Base-by-base conservation (phyloP, 2,888 invertebrate genomes). In the Busseola fusca region DNA sequence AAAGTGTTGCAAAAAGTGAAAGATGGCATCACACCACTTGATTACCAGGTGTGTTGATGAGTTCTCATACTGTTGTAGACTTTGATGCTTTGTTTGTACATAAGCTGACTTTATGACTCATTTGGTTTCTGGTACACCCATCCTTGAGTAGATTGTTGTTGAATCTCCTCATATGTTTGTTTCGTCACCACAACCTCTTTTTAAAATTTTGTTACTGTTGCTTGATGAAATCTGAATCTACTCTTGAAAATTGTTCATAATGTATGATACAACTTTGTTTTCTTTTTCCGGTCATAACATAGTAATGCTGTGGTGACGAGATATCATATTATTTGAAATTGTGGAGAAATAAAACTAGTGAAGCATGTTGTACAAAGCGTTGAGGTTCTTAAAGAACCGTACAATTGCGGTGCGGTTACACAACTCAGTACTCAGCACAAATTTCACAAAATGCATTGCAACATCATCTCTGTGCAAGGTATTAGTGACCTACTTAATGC, bases 381-480 rank as follows among this genome's bases (percentile, higher is more conserved):
- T 93, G 83, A 89, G 85, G 80, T 87, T 92, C 78, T 73, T 91
- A 84, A 91, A 89, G 87, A 91, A 81, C 79, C 87, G 73, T 84
- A 83, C 84, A 84, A 88, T 83, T 79, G 81, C 87, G 78, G 78
- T 90, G 82, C 84, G 79, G 84, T 93, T 93, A 82, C 89, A 87
- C 88, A 94, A 93, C 75, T 70, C 84, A 57, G 72, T 85, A 83
- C 79, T 86, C 74, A 89, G 87, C 84, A 87, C 85, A 78, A 85
- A 87, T 91, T 87, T 91, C 88, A 88, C 91, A 87, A 94, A 93
- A 89, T 89, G 75, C 84, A 90, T 95, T 94, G 79, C 93, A 86
- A 94, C 95, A 91, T 88, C 94, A 82, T 88, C 93, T 91, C 89
- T 88, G 78, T 91, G 85, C 84, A 93, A 95, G 95, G 95, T 95